phyloP scores from a whole-genome alignment of 2,113 vertebrate species.

The Notarius quadriscutis region DNA sequence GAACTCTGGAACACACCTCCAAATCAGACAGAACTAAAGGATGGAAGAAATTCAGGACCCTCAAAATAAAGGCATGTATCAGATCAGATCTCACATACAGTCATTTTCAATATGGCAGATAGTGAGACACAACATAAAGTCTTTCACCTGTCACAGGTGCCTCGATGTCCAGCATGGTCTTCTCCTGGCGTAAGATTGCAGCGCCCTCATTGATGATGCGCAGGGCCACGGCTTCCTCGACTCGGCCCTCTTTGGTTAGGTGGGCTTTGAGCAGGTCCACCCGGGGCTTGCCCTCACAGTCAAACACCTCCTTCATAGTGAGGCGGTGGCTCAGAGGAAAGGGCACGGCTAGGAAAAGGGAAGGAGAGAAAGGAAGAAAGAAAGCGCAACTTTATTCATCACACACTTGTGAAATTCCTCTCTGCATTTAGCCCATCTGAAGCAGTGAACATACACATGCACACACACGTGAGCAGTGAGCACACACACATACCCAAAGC shows the following conservation, averaged over 20 bases:
- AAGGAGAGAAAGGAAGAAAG: conserved; percentile 28
- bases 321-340: conserved; percentile 82
- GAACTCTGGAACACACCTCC: background rate
- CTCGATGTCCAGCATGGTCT: conserved; percentile 82
- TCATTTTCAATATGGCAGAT: background rate
- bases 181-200: conserved; percentile 78
- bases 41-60: background rate
- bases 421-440: no score
- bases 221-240: conserved; percentile 76
- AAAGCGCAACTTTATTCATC: no score
- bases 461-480: no score
- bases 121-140: background rate
- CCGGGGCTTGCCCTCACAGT: conserved; percentile 78
- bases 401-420: no score
- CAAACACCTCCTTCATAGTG: conserved; percentile 81
- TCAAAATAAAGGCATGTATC: background rate
- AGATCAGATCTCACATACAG: background rate
- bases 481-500: no score
- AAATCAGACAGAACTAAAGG: background rate
- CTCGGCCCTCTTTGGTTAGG: conserved; percentile 80
- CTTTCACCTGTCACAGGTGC: conserved; percentile 78
- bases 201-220: conserved; percentile 77
- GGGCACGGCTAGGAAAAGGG: conserved; percentile 71
- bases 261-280: conserved; percentile 81
- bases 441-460: no score